Conservation (phyloP, 2,888 invertebrate genomes). For the Chloromyia formosa region DNA sequence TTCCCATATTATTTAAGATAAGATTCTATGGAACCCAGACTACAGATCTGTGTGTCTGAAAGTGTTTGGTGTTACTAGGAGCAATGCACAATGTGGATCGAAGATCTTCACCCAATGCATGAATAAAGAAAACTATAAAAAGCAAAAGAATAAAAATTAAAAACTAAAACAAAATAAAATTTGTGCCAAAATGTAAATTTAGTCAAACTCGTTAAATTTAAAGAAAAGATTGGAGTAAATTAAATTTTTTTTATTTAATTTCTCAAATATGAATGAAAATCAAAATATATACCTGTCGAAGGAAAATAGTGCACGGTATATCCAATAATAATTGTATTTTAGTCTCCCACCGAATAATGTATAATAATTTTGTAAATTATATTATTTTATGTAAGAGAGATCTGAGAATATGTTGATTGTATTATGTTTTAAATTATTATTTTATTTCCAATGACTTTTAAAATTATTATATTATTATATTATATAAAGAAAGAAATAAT, state of each 20-base stretch:
- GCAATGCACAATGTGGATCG: no score
- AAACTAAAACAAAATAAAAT: background rate
- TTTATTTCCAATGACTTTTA: slow-evolving; percentile 7
- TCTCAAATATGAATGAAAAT: background rate
- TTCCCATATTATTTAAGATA: no score
- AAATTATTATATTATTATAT: slow-evolving; percentile 15
- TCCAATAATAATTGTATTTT: slow-evolving; percentile 32
- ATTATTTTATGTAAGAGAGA: slow-evolving; percentile 13
- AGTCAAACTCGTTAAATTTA: no score
- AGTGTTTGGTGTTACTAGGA: no score
- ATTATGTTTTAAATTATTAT: background rate
- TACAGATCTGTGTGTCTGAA: no score
- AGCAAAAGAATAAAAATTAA: background rate
- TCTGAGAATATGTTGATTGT: background rate
- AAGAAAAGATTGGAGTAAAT: background rate
- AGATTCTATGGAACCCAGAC: no score
- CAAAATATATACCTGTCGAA: slow-evolving; percentile 4
- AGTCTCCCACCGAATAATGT: slow-evolving; percentile 40
- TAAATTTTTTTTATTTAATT: background rate
- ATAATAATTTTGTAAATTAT: slow-evolving; percentile 26
- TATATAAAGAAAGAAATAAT: slow-evolving; percentile 1
- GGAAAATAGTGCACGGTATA: background rate
- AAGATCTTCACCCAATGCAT: background rate
- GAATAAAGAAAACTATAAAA: background rate
- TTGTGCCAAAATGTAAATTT: no score